These are phyloP conservation scores for Lagopus muta DNA, from an alignment of 2,113 vertebrate species.

Conservation along the genomic window DNA sequence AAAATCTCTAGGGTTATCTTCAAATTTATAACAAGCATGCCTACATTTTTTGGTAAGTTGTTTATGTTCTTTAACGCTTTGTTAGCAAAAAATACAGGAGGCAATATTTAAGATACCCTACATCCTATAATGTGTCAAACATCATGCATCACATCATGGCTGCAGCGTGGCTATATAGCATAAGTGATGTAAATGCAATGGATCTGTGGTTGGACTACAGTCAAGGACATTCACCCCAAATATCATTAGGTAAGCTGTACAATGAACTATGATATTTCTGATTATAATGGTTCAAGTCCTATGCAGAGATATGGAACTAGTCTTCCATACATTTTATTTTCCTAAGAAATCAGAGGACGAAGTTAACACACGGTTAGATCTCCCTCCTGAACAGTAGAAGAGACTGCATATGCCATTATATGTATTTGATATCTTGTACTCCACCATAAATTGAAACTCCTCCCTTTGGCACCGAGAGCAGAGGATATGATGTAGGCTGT, in stretches of 20 bases:
- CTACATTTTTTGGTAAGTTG: not conserved
- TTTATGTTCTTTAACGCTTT: not conserved
- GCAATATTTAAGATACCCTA: not conserved
- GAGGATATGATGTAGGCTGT: not conserved
- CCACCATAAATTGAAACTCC: not conserved
- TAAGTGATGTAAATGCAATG: rapidly evolving
- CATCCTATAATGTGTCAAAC: not conserved
- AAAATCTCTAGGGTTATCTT: not conserved
- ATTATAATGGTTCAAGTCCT: not conserved
- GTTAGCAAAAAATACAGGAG: not conserved
- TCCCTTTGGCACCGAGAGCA: not conserved
- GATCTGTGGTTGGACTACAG: not conserved
- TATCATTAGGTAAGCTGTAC: not conserved
- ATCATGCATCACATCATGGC: no score
- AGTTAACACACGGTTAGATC: not conserved
- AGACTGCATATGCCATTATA: not conserved
- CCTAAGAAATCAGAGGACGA: not conserved
- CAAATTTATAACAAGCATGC: not conserved
- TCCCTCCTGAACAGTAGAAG: not conserved
- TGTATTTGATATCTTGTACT: not conserved
- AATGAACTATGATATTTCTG: not conserved
- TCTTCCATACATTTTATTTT: not conserved
- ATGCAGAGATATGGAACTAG: not conserved
- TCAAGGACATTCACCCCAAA: not conserved
- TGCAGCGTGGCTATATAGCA: not conserved